Conservation (phyloP, 2,888 invertebrate species). For the Zaprionus bogoriensis region DNA sequence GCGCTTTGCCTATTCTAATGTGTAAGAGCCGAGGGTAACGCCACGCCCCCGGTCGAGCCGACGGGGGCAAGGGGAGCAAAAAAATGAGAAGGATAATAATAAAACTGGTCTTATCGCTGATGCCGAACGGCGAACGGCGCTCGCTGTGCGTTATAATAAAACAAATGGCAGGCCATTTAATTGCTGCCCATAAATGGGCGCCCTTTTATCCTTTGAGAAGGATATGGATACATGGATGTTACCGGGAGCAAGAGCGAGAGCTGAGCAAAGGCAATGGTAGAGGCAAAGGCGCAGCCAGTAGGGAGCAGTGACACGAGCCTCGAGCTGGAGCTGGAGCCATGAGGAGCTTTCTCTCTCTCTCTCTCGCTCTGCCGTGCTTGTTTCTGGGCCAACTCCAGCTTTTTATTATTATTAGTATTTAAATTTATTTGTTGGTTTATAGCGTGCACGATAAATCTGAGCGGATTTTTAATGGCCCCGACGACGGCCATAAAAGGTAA, state of each 20-base stretch:
- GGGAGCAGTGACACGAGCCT: conserved; percentile 36
- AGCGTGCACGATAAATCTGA: conserved; percentile 73
- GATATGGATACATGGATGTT: conserved; percentile 54
- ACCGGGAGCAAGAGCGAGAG: conserved; percentile 29
- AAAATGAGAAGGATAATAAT: conserved; percentile 73
- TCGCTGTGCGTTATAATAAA: conserved; percentile 72
- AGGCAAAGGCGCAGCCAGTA: not conserved
- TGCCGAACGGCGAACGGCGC: conserved; percentile 56
- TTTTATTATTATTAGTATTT: conserved; percentile 78
- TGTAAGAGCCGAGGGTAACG: conserved; percentile 34
- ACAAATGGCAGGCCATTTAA: conserved; percentile 81
- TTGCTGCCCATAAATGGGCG: conserved; percentile 80
- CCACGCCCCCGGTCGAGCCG: conserved; percentile 32
- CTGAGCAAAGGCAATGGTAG: too few relatives aligned
- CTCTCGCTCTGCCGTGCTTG: not conserved
- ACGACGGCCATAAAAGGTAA: conserved; percentile 71
- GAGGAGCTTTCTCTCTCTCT: conserved; percentile 23
- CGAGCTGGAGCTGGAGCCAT: too few relatives aligned
- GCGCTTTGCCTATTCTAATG: conserved; percentile 73
- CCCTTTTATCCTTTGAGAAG: conserved; percentile 71
- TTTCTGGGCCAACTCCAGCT: conserved; percentile 26
- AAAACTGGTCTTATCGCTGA: conserved; percentile 73
- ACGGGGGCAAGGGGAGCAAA: conserved; percentile 12
- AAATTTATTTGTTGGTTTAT: conserved; percentile 78
- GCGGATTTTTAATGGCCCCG: conserved; percentile 66